A percentile compares a stretch with the other conserved stretches of the same genome.
phyloP scores from a whole-genome alignment of 1,140 invertebrate species.

The Drosophila obscura region DNA sequence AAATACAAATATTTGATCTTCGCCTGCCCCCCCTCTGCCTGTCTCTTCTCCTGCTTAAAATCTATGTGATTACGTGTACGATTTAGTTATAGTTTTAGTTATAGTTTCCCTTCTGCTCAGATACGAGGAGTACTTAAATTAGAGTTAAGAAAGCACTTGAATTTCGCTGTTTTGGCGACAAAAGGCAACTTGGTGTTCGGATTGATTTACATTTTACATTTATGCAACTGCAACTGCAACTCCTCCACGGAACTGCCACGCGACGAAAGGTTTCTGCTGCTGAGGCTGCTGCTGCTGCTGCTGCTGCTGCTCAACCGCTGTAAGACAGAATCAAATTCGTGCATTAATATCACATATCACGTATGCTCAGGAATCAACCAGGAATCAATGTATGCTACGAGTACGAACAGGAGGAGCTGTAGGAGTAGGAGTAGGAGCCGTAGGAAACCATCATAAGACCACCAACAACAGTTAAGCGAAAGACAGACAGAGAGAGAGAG shows the following conservation, averaged over 20 bases:
- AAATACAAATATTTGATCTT: too few species aligned
- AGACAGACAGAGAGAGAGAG: constrained; percentile 16
- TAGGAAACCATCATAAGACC: constrained; percentile 6
- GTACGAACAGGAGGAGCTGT: neutral
- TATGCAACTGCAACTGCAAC: constrained; percentile 12
- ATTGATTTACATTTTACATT: constrained; percentile 13
- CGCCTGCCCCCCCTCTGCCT: too few species aligned
- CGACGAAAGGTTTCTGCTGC: constrained; percentile 20
- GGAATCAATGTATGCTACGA: too few species aligned
- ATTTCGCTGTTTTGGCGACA: constrained; percentile 53
- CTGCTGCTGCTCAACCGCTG: constrained; percentile 15
- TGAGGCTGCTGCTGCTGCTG: neutral
- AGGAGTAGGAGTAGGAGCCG: neutral
- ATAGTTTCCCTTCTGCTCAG: constrained; percentile 1
- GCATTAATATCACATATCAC: neutral
- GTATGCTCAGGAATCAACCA: too few species aligned
- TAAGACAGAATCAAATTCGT: constrained; percentile 6
- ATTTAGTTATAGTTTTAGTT: constrained; percentile 10
- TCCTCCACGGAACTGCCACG: neutral
- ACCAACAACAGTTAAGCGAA: constrained; percentile 31
- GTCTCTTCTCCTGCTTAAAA: neutral
- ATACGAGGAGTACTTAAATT: constrained; percentile 16
- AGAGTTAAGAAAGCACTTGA: constrained; percentile 70
- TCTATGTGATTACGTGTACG: constrained; percentile 3
- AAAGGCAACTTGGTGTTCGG: constrained; percentile 73